These are phyloP conservation scores for Riparia riparia DNA, from an alignment of 2,113 vertebrate genomes.

Conservation along the genomic window DNA sequence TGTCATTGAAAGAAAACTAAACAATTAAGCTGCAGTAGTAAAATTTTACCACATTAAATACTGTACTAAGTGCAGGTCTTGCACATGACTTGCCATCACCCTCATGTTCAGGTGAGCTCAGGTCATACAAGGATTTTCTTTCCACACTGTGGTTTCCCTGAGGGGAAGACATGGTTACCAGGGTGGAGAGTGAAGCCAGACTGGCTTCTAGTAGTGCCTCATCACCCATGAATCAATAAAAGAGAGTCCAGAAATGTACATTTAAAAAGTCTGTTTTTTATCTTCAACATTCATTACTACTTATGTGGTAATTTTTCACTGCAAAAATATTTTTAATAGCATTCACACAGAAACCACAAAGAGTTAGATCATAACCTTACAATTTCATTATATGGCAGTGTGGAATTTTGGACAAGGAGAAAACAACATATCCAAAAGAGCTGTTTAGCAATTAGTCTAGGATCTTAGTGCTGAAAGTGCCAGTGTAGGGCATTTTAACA, in stretches of 20 bases:
- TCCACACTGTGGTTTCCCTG: neutral
- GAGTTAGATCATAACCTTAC: neutral
- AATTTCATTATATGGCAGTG: neutral
- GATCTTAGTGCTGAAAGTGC: neutral
- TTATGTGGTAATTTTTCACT: neutral
- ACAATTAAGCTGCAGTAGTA: neutral
- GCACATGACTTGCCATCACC: neutral
- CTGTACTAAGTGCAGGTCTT: neutral
- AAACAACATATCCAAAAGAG: neutral
- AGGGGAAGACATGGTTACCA: fast-evolving
- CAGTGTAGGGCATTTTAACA: neutral
- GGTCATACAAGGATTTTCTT: neutral
- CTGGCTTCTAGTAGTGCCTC: neutral
- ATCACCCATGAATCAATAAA: neutral
- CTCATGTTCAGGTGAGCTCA: neutral
- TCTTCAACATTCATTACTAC: neutral
- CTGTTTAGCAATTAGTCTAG: neutral
- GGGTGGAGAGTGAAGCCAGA: fast-evolving
- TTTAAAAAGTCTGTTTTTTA: neutral
- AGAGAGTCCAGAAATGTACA: neutral
- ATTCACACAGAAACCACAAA: neutral
- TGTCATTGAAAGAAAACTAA: neutral
- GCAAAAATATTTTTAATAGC: neutral
- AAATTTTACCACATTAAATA: neutral
- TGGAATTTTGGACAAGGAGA: neutral